Percentiles rank a stretch among this genome's conserved stretches.
These are phyloP conservation scores for Manduca sexta DNA, from an alignment of 1,140 invertebrate genomes.

Conservation along the genomic window DNA sequence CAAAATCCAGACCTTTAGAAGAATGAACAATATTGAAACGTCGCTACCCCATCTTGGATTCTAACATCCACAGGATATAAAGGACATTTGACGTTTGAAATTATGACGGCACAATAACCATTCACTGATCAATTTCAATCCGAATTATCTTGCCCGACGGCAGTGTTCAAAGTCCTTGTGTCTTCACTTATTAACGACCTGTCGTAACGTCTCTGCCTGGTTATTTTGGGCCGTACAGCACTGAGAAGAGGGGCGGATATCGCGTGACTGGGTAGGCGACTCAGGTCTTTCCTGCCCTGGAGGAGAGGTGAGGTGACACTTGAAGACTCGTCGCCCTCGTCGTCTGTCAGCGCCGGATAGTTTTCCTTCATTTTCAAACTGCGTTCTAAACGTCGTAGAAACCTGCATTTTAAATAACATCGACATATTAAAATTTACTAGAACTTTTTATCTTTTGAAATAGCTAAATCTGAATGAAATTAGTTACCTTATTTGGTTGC, in stretches of 20 bases:
- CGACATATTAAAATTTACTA: too few species aligned
- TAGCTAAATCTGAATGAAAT: too few species aligned
- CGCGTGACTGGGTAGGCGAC: slow-evolving; percentile 56
- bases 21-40: neutral
- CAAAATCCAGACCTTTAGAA: slow-evolving; percentile 13
- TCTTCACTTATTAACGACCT: slow-evolving; percentile 54
- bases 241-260: slow-evolving; percentile 50
- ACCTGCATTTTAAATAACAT: too few species aligned
- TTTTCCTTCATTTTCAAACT: slow-evolving; percentile 76
- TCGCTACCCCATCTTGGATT: neutral
- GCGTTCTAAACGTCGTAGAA: slow-evolving; percentile 74
- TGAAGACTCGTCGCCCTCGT: slow-evolving; percentile 73
- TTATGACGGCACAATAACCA: slow-evolving; percentile 5
- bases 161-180: slow-evolving; percentile 53
- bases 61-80: neutral
- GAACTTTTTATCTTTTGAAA: too few species aligned
- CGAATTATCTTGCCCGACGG: slow-evolving; percentile 53
- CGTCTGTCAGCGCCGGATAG: slow-evolving; percentile 73
- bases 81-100: neutral
- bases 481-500: slow-evolving; percentile 79
- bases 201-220: slow-evolving; percentile 57
- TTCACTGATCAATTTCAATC: slow-evolving; percentile 31
- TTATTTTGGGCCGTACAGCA: slow-evolving; percentile 53
- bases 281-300: slow-evolving; percentile 70
- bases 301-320: slow-evolving; percentile 74